These are phyloP conservation scores for Alviniconcha marisindica DNA, from an alignment of 1,140 invertebrate species.

Conservation along the genomic window DNA sequence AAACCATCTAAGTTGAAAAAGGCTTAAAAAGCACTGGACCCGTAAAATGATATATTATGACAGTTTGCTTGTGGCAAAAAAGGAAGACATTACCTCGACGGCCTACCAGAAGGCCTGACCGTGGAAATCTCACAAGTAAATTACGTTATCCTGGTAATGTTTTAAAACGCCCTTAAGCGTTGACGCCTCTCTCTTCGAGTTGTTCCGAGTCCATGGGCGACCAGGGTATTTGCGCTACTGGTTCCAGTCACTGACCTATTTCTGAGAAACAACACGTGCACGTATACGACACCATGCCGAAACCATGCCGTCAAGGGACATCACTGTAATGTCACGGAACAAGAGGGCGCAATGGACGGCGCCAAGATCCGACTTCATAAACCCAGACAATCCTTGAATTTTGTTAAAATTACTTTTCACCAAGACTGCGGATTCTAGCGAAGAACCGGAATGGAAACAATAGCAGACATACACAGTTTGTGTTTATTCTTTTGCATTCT, in stretches of 20 bases:
- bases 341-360: slow-evolving; percentile 3
- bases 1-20: no score
- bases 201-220: not conserved
- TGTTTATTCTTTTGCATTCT: no score
- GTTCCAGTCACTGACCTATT: no score
- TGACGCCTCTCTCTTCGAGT: not conserved
- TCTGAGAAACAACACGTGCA: no score
- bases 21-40: no score
- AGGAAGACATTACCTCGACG: no score
- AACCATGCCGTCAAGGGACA: not conserved
- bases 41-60: no score
- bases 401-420: no score
- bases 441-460: no score
- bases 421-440: no score
- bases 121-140: not conserved
- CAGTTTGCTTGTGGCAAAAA: no score
- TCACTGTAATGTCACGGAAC: not conserved
- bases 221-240: not conserved
- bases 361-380: slow-evolving; percentile 1
- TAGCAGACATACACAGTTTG: no score
- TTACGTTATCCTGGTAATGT: not conserved
- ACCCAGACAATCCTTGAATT: not conserved
- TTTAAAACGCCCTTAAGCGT: not conserved
- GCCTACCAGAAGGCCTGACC: not conserved
- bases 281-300: not conserved